These are phyloP conservation scores for Spodoptera littoralis DNA, from an alignment of 2,888 invertebrate species.

Conservation along the genomic window DNA sequence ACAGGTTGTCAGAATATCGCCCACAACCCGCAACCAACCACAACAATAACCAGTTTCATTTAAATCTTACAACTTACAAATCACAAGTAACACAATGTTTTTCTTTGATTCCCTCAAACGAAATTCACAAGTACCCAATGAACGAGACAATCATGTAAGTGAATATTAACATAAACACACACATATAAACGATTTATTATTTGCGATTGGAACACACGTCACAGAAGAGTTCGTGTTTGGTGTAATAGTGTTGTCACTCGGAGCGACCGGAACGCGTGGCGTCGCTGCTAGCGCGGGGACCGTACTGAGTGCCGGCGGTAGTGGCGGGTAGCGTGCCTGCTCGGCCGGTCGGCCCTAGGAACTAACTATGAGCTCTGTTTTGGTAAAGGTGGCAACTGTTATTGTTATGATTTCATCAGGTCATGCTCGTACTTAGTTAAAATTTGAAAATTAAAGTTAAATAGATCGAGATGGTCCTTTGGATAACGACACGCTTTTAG, in stretches of 20 bases:
- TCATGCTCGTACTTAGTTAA: not conserved
- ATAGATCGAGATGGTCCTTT: not conserved
- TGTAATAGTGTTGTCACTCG: conserved; percentile 36
- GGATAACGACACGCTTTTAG: not conserved
- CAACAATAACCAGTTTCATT: conserved; percentile 53
- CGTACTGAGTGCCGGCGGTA: conserved; percentile 30
- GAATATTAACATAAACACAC: conserved; percentile 51
- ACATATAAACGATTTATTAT: conserved; percentile 48
- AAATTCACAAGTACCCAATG: conserved; percentile 40
- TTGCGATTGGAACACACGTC: conserved; percentile 52
- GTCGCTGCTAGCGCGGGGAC: conserved; percentile 40
- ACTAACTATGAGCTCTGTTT: conserved; percentile 42
- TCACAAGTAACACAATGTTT: conserved; percentile 37
- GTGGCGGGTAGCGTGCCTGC: conserved; percentile 33
- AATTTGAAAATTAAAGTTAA: not conserved
- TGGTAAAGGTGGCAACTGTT: conserved; percentile 51
- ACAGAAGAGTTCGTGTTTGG: conserved; percentile 39
- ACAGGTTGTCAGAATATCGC: conserved; percentile 48
- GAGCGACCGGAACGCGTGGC: conserved; percentile 28
- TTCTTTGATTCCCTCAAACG: conserved; percentile 31
- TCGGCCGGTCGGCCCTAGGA: conserved; percentile 41
- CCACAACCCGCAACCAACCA: conserved; percentile 38
- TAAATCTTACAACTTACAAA: conserved; percentile 47
- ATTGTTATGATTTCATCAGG: conserved; percentile 37
- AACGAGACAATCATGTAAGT: conserved; percentile 43